A percentile compares a stretch with the other conserved stretches of the same genome.
Conservation (phyloP, 2,888 invertebrate species). For the Clitarchus hookeri region DNA sequence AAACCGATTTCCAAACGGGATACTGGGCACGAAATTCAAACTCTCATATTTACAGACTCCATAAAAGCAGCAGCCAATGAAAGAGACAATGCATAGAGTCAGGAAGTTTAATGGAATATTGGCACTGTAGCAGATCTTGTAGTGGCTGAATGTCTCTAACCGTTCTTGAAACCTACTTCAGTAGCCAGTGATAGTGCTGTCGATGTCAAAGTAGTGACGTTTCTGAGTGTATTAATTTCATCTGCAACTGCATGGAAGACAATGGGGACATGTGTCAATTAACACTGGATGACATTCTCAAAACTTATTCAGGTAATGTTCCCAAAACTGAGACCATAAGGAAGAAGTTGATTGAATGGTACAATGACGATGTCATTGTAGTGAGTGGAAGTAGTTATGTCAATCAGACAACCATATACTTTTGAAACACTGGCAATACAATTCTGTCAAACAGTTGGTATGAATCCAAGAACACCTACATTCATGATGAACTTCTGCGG, state of each 20-base stretch:
- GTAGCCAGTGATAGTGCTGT: not conserved
- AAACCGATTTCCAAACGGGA: no score
- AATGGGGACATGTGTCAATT: no score
- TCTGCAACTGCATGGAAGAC: not conserved
- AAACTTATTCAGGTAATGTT: no score
- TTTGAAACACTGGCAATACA: not conserved
- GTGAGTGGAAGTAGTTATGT: not conserved
- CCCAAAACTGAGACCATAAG: no score
- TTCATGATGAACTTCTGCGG: not conserved
- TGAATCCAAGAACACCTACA: not conserved
- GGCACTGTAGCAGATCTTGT: not conserved
- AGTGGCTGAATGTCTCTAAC: not conserved
- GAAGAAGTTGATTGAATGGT: not conserved
- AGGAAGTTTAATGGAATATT: not conserved
- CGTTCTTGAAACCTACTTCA: not conserved
- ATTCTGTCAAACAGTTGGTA: not conserved
- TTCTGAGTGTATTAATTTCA: not conserved
- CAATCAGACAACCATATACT: not conserved
- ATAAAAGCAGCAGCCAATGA: not conserved
- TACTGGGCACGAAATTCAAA: no score
- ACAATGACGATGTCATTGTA: not conserved
- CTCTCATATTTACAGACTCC: no score
- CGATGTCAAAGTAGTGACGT: not conserved
- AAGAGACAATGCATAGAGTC: not conserved
- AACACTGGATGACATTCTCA: no score